Base-by-base conservation (phyloP, 1,140 invertebrate species). In the Drosophila nigrodunni region DNA sequence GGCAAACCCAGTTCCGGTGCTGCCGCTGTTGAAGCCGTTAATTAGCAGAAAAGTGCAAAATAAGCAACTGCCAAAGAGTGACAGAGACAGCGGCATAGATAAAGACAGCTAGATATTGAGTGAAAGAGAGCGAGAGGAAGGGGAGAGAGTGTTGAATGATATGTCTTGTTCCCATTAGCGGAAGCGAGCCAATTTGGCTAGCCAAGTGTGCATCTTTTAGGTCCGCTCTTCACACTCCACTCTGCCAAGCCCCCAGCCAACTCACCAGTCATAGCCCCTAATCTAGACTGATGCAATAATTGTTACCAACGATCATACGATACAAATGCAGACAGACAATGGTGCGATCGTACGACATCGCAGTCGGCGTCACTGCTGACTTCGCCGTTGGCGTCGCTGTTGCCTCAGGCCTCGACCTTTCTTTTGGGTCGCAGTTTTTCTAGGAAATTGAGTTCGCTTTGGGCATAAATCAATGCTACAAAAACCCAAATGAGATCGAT, bases 21-120 rank as follows among this genome's bases (percentile, higher is more conserved):
- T 74, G 62, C 71, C 65, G 60, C 57, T 44, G 25, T 44, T 43
- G 64, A 77, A 41, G 62, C 50, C 74, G 80, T 83, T 87, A 88
- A 87, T 87, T 88, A 88, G 83, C 77, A 83, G 77, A 88, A 82
- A 87, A 77, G 69, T 71, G 80, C 80, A 79, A 79, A 79, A 72
- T 66, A 78, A 78, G 71, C 46, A 43, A 43, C 47, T 8, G 30
- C 37, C 34, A 34, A 34, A n/a, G 57, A 5, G 47, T 18, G 11
- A 11, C 8, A 8, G 47, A 30, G 21, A 10, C 11, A 54, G 25
- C 25, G 6, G 25, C 25, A 30, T 30, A 30, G 25, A 30, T 30
- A 30, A 30, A 30, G 25, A 30, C 25, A 30, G 25, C 25, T 30
- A 30, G 43, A 61, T 37, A 58, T 15, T 15, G 25, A 34, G 7